phyloP scores from a whole-genome alignment of 2,797 vertebrate genomes.

The Fratercula arctica region DNA sequence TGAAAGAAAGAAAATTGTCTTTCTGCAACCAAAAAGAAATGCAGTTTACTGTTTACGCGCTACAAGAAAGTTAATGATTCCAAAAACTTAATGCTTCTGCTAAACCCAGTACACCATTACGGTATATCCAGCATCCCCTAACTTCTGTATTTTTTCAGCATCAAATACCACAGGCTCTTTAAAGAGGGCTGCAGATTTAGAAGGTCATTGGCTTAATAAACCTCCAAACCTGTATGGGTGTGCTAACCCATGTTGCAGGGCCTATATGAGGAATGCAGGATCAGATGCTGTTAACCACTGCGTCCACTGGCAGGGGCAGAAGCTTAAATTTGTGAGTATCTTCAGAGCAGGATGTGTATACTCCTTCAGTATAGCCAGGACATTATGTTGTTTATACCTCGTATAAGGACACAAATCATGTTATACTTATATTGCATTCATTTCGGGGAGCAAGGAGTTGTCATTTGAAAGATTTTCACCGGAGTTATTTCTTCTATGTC shows the following conservation, averaged over 20 bases:
- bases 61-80: background rate
- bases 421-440: background rate
- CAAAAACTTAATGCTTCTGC: background rate
- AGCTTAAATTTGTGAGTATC: background rate
- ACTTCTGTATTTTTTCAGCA: background rate
- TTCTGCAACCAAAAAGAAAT: background rate
- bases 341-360: background rate
- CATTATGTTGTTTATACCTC: background rate
- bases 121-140: background rate
- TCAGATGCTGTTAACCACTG: background rate
- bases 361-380: background rate
- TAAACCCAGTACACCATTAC: background rate
- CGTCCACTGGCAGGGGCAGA: background rate
- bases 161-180: background rate
- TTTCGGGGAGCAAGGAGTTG: background rate
- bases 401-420: background rate
- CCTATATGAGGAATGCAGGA: background rate
- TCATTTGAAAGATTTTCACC: background rate
- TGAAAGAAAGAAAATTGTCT: background rate
- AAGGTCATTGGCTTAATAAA: background rate
- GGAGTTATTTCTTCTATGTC: background rate
- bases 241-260: background rate
- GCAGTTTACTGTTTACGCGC: background rate
- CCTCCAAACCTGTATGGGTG: background rate
- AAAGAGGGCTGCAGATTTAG: background rate